Base-by-base conservation (phyloP, 2,797 vertebrate species). In the Hipposideros larvatus region DNA sequence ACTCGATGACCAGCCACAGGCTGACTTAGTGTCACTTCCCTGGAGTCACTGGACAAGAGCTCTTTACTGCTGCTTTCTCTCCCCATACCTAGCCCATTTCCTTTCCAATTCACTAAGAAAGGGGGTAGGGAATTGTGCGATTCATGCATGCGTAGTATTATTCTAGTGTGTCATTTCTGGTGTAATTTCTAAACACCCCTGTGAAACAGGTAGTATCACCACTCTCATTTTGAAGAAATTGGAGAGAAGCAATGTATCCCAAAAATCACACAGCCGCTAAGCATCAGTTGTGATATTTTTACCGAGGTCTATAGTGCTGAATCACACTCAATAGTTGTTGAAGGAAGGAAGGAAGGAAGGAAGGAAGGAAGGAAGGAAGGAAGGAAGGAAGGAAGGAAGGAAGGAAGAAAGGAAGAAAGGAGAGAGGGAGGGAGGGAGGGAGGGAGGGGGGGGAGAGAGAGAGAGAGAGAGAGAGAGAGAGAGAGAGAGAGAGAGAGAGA, bases 271-370 rank as follows among this genome's bases (percentile, higher is more conserved):
- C 43, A 87, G 51, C 51, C 90, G 37, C 14, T 92, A 75, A 92
- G 37, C 53, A 66, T 75, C 26, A 15, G 31, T 70, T 90, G 68
- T 75, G 34, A 87, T 91, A 37, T 93, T 93, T 93, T 93, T 95
- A 89, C 22, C 31, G 22, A 65, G 15, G 22, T 65, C 71, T 96
- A 2, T 21, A 18, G 31, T 91, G 80, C 43, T 85, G 94, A 71
- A 31, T 65, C 97, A 70, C 41, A 85, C 16, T 96, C 80, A 88
- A 82, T 65, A 84, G n/a, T 89, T 93, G n/a, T 63, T 93, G 28
- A 86, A 87, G 85, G 53, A 82, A 37, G 78, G 4, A 55, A 34
- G 7, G 63, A 51, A 70, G 26, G 73, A 28, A 57, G 43, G 51
- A n/a, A 48, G 43, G 7, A 43, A 43, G n/a, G n/a, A 43, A 43